A percentile compares a stretch with the other conserved stretches of the same genome.
phyloP scores from a whole-genome alignment of 2,113 vertebrate genomes.

The Rhabdomys dilectus region DNA sequence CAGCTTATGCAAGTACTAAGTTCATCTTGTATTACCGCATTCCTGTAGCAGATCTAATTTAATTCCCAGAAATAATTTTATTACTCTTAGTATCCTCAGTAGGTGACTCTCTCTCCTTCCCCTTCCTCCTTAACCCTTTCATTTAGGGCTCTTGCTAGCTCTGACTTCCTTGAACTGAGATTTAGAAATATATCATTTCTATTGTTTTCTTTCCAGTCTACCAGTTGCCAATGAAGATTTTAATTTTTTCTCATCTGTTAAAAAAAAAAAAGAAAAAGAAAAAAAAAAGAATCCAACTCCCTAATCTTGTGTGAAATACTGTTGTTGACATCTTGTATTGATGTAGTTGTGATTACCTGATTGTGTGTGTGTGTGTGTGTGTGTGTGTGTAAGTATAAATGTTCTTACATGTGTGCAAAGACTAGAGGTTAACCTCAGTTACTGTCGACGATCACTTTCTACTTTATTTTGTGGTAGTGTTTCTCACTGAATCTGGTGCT shows the following conservation, averaged over 20 bases:
- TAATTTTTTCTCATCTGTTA: constrained; percentile 26
- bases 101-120: neutral
- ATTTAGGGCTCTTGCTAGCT: constrained; percentile 6
- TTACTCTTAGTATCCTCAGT: constrained; percentile 22
- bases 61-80: constrained; percentile 33
- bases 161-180: constrained; percentile 44
- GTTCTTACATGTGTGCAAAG: neutral
- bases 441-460: neutral
- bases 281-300: neutral
- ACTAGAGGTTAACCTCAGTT: neutral
- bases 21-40: constrained; percentile 47
- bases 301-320: neutral
- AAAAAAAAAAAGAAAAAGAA: neutral
- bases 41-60: constrained; percentile 29
- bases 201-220: constrained; percentile 16
- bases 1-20: constrained; percentile 26
- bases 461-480: neutral
- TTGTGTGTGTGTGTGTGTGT: neutral
- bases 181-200: constrained; percentile 45
- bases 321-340: constrained; percentile 8
- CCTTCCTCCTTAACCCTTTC: neutral
- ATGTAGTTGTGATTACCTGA: neutral
- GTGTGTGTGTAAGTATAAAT: neutral
- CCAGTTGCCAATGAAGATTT: constrained; percentile 40
- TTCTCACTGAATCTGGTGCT: neutral